Conservation (phyloP, 1,140 invertebrate genomes). For the Zaprionus ghesquierei region DNA sequence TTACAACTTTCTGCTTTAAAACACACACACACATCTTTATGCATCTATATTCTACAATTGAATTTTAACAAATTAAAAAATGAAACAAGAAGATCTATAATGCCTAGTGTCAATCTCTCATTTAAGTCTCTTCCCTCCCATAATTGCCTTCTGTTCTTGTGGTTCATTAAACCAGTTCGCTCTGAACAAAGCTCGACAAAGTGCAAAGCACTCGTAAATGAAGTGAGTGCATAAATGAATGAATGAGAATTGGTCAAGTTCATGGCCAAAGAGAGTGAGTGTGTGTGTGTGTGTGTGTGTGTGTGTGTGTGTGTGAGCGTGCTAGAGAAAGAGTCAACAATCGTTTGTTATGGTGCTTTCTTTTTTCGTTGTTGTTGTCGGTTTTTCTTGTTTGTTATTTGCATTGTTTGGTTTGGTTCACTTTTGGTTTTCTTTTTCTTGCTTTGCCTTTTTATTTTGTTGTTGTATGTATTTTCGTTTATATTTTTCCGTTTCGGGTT, state of each 20-base stretch:
- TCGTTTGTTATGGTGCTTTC: slow-evolving; percentile 7
- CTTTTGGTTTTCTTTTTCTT: slow-evolving; percentile 6
- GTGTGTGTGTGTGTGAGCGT: slow-evolving; percentile 8
- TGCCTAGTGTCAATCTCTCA: background rate
- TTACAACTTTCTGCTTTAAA: too few relatives aligned
- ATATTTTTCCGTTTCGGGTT: slow-evolving; percentile 3
- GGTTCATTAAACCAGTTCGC: slow-evolving; percentile 20
- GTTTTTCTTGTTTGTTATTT: slow-evolving; percentile 30
- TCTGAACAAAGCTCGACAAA: background rate
- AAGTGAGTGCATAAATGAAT: slow-evolving; percentile 4
- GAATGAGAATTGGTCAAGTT: slow-evolving; percentile 60
- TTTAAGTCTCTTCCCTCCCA: background rate
- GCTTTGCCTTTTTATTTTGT: slow-evolving; percentile 6
- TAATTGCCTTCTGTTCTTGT: background rate
- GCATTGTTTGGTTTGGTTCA: slow-evolving; percentile 23
- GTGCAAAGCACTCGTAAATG: slow-evolving; percentile 1
- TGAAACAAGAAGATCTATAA: background rate
- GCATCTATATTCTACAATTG: too few relatives aligned
- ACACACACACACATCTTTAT: too few relatives aligned
- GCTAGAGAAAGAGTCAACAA: slow-evolving; percentile 23
- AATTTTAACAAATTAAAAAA: too few relatives aligned
- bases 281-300: too few relatives aligned
- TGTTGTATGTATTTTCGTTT: slow-evolving; percentile 6
- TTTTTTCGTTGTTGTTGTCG: slow-evolving; percentile 28
- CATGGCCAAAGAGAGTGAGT: slow-evolving; percentile 54